Percentiles rank a stretch among this genome's conserved stretches.
phyloP scores from a whole-genome alignment of 2,797 vertebrate genomes.

The Percopsis omiscomaycus region DNA sequence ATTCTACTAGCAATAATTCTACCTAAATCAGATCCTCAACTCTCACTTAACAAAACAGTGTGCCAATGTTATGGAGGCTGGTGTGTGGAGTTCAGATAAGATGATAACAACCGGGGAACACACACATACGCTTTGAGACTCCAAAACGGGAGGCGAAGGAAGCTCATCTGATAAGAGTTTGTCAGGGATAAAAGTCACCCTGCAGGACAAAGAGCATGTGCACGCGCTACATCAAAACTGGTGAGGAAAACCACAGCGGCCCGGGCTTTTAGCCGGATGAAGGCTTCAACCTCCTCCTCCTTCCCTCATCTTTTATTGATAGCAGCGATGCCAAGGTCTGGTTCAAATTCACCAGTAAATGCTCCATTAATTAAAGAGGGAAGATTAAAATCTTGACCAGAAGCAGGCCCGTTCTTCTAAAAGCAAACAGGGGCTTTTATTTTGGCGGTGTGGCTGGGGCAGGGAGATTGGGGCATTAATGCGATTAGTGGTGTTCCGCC shows the following conservation, averaged over 20 bases:
- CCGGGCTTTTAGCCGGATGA: constrained; percentile 63
- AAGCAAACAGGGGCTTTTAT: constrained; percentile 56
- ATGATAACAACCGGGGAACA: constrained; percentile 17
- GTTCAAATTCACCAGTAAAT: constrained; percentile 75
- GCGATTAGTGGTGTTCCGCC: constrained; percentile 74
- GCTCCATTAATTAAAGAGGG: constrained; percentile 74
- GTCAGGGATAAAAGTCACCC: constrained; percentile 63
- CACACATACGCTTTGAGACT: constrained; percentile 29
- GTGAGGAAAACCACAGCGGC: constrained; percentile 44
- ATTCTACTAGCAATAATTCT: constrained; percentile 1
- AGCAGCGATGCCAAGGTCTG: constrained; percentile 70
- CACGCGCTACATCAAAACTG: constrained; percentile 62
- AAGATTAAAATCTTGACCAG: constrained; percentile 72
- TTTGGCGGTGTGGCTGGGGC: constrained; percentile 57
- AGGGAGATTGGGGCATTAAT: constrained; percentile 66
- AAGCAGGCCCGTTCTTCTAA: constrained; percentile 55
- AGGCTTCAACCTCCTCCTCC: constrained; percentile 56
- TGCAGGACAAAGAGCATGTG: constrained; percentile 59
- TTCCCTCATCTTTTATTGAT: constrained; percentile 68
- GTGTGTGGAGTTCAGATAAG: constrained; percentile 52
- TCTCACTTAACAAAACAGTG: too few relatives aligned
- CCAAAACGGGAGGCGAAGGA: constrained; percentile 47
- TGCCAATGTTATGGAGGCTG: too few relatives aligned
- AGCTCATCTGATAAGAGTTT: constrained; percentile 73
- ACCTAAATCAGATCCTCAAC: too few relatives aligned